Evolutionary conservation across 1,140 invertebrate genomes (phyloP), one percentile per base, ranked within the genome.

Genomic region (Wasmannia auropunctata): DNA sequence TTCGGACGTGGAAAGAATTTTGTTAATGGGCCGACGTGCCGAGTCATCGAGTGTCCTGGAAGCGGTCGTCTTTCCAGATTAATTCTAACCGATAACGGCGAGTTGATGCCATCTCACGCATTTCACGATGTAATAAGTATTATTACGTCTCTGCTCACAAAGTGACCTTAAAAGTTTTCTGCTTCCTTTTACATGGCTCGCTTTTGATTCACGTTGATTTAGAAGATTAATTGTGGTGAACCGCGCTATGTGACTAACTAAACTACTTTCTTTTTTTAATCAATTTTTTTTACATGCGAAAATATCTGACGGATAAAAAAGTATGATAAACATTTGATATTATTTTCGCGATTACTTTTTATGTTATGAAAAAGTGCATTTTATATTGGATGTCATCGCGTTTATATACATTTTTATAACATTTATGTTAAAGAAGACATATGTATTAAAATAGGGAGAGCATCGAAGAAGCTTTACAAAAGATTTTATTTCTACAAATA

Each of bases 61-160:
- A 90, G 86, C 79, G 86, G 85, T 89, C 80, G 31, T 77, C 74
- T 83, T 58, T 90, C 85, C 84, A 91, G 89, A 92, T 93, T 91
- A 86, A 92, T 89, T 88, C 34, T 83, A 77, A 84, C 74, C 81
- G 92, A 92, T 93, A 91, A 93, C 90, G 87, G 37, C 37, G 91
- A 92, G 87, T 92, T 89, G 88, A 87, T 85, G 81, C 86, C 72
- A 77, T 90, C 90, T 91, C 86, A 87, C 89, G 87, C 91, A 81
- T 93, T 85, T 92, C 92, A 92, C 87, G 89, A 92, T 94, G 92
- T 94, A 92, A 94, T 94, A 90, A 93, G 92, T 87, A 86, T 91
- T 86, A 92, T 92, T 91, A 93, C 88, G 88, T 89, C 76, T 89
- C 79, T 85, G 28, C 72, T 77, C 58, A n/a, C n/a, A 54, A 60